A percentile compares a stretch with the other conserved stretches of the same genome.
phyloP scores from a whole-genome alignment of 2,113 vertebrate genomes.

The Penelope pileata region DNA sequence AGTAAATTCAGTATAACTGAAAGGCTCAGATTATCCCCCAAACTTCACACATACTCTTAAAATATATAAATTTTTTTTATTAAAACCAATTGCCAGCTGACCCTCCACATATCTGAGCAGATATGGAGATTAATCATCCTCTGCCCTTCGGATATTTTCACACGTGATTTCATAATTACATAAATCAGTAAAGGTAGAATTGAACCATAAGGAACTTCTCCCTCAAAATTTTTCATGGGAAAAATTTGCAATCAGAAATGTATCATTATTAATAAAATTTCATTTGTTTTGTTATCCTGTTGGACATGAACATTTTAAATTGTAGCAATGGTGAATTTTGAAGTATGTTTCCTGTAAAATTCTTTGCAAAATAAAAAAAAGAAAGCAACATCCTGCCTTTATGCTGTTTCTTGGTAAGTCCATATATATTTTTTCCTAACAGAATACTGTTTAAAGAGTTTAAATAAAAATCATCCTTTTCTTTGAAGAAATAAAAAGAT shows the following conservation, averaged over 20 bases:
- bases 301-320: not conserved
- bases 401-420: not conserved
- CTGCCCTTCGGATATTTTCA: not conserved
- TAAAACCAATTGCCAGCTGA: not conserved
- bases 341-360: not conserved
- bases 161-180: not conserved
- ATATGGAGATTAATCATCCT: not conserved
- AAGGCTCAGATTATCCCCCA: not conserved
- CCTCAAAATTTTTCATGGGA: not conserved
- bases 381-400: not conserved
- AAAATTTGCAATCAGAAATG: not conserved
- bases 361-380: not conserved
- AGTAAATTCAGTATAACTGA: constrained; percentile 19
- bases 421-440: not conserved
- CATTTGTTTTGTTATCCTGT: not conserved
- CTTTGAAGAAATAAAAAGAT: not conserved
- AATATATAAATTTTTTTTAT: not conserved
- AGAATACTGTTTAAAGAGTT: not conserved
- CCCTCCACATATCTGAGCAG: not conserved
- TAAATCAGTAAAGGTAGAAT: not conserved
- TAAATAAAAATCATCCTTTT: not conserved
- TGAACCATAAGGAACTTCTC: not conserved
- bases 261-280: not conserved
- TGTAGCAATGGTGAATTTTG: not conserved
- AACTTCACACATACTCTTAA: not conserved